Percentiles rank a stretch among this genome's conserved stretches.
phyloP scores from a whole-genome alignment of 2,797 vertebrate genomes.

The Crenuchus spilurus region DNA sequence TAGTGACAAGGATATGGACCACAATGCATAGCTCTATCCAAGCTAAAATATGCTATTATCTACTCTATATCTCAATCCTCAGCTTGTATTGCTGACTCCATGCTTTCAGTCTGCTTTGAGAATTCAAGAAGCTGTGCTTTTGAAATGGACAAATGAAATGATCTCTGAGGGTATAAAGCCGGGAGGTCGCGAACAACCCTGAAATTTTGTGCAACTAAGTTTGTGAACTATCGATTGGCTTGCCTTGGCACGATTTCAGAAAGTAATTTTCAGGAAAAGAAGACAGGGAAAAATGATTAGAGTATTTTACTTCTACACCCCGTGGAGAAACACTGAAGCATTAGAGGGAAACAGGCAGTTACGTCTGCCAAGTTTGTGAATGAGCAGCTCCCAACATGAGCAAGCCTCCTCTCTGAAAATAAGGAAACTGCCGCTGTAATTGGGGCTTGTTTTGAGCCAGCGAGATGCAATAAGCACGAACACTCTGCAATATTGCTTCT shows the following conservation, averaged over 20 bases:
- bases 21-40: no score
- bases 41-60: neutral
- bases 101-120: slow-evolving; percentile 2
- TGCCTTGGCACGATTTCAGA: slow-evolving; percentile 60
- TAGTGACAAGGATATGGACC: no score
- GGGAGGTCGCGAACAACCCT: slow-evolving; percentile 36
- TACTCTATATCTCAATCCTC: neutral
- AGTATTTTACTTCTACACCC: slow-evolving; percentile 37
- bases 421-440: slow-evolving; percentile 50
- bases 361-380: slow-evolving; percentile 57
- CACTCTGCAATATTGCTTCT: slow-evolving; percentile 15
- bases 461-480: slow-evolving; percentile 43
- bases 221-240: slow-evolving; percentile 63
- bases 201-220: slow-evolving; percentile 49
- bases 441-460: slow-evolving; percentile 47
- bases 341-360: slow-evolving; percentile 51
- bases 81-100: neutral
- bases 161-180: slow-evolving; percentile 46
- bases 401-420: slow-evolving; percentile 40
- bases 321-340: slow-evolving; percentile 7
- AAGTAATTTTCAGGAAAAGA: slow-evolving; percentile 51
- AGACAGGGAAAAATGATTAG: slow-evolving; percentile 36
- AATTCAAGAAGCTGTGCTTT: slow-evolving; percentile 29
- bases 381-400: slow-evolving; percentile 55
- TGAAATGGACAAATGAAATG: slow-evolving; percentile 34